Conservation (phyloP, 2,888 invertebrate genomes). For the Nasonovia ribisnigri region DNA sequence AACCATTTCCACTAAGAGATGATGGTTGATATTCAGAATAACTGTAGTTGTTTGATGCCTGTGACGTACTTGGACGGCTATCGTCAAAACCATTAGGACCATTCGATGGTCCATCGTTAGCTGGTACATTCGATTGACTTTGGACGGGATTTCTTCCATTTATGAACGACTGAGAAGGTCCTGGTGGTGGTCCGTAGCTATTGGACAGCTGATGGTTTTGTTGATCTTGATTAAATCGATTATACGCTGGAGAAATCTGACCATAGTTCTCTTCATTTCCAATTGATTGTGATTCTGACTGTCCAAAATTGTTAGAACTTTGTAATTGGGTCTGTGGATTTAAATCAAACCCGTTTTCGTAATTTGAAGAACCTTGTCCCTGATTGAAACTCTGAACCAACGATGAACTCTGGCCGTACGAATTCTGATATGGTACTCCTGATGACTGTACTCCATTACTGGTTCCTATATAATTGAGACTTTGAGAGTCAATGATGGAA, state of each 20-base stretch:
- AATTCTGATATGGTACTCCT: not conserved
- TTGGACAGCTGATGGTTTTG: not conserved
- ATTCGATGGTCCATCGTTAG: not conserved
- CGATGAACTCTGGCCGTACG: not conserved
- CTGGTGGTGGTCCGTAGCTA: not conserved
- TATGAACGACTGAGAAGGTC: not conserved
- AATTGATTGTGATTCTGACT: not conserved
- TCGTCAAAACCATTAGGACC: not conserved
- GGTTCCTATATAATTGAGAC: not conserved
- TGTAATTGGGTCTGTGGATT: not conserved
- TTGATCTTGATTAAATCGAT: not conserved
- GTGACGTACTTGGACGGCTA: not conserved
- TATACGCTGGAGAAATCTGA: not conserved
- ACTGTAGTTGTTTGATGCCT: not conserved
- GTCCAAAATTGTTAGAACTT: not conserved
- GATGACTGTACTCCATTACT: not conserved
- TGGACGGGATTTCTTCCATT: not conserved
- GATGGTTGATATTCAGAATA: too few relatives aligned
- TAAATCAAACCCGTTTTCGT: not conserved
- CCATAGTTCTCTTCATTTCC: not conserved
- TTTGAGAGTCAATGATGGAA: not conserved
- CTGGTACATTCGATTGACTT: not conserved
- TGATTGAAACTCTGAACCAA: not conserved
- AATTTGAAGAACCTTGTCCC: not conserved
- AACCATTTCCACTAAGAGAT: not conserved